These are phyloP conservation scores for Odontocerum albicorne DNA, from an alignment of 2,888 invertebrate species.

Conservation along the genomic window DNA sequence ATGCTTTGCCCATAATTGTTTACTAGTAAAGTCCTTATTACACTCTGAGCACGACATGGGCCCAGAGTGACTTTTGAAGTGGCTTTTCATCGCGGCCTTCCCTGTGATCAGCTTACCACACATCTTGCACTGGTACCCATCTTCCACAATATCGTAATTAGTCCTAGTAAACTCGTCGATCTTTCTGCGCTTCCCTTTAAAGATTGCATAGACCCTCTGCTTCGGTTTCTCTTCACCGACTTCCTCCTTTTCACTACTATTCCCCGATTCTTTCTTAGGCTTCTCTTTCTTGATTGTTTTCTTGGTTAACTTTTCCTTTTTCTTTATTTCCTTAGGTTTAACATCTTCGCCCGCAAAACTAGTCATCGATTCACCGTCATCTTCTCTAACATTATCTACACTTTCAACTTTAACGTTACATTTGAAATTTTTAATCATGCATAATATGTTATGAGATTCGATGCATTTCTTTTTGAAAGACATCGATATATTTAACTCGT, in stretches of 20 bases:
- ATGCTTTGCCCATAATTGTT: conserved; percentile 23
- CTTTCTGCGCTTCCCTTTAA: conserved; percentile 18
- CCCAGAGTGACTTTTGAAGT: conserved; percentile 23
- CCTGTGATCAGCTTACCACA: conserved; percentile 23
- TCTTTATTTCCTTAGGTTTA: not conserved
- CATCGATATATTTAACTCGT: conserved; percentile 19
- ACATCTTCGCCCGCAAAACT: conserved; percentile 16
- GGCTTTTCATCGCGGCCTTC: conserved; percentile 22
- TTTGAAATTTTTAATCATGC: conserved; percentile 19
- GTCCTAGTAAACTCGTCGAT: conserved; percentile 20
- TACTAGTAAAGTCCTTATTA: conserved; percentile 22
- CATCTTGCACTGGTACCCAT: conserved; percentile 23
- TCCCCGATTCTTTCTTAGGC: not conserved
- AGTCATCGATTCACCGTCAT: conserved; percentile 10
- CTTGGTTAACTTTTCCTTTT: conserved; percentile 6
- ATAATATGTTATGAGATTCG: conserved; percentile 17
- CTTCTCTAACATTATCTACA: conserved; percentile 13
- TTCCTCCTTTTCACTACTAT: not conserved
- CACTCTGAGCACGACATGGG: conserved; percentile 24
- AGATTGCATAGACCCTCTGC: conserved; percentile 10
- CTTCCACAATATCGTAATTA: conserved; percentile 20
- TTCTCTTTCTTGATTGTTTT: conserved; percentile 11
- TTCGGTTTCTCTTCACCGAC: conserved; percentile 8
- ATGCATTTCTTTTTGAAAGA: conserved; percentile 21
- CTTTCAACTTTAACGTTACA: conserved; percentile 20